Base-by-base conservation (phyloP, 2,888 invertebrate genomes). In the Hedychridium roseum region DNA sequence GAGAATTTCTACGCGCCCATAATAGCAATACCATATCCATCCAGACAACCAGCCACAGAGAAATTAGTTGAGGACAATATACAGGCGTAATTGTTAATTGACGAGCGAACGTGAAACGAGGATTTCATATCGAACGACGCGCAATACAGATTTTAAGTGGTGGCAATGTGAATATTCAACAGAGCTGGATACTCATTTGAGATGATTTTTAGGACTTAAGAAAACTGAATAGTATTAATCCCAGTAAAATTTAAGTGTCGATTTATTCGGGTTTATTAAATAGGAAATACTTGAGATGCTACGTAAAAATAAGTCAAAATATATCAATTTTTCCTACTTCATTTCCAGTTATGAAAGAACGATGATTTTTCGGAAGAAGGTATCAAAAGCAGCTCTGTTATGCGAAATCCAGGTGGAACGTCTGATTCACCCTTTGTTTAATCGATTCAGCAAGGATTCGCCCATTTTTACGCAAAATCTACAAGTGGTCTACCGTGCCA, bases 11-110 rank as follows among this genome's bases (percentile, higher is more conserved):
- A 55, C 35, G 53, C 36, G 45, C 43, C 53, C 42, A 51, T 39
- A 57, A 43, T 52, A 52, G 60, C 59, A 50, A 53, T 51, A 42
- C 44, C 30, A 52, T 30, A 55, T 66, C 70, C 70, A 69, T 70
- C 68, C 68, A 66, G 52, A 53, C 48, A 64, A 60, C 66, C 66
- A 65, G 60, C 62, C 60, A 61, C 48, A 23, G 27, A 39, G 11
- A 34, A 53, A 53, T 39, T 47, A 54, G 51, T 61, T 58, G 45
- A 53, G 50, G 59, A 63, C 59, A 61, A 63, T 63, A 57, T 52
- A 50, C 44, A 36, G 43, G 27, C 21, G 32, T 11, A 14, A 9
- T 28, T 37, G 43, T 44, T 45, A 34, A 34, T 41, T 18, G 36
- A 43, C 7, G 40, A 40, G 11, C 14, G 20, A 17, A 9, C 12